Base-by-base conservation (phyloP, 2,888 invertebrate genomes). In the Plutella xylostella region DNA sequence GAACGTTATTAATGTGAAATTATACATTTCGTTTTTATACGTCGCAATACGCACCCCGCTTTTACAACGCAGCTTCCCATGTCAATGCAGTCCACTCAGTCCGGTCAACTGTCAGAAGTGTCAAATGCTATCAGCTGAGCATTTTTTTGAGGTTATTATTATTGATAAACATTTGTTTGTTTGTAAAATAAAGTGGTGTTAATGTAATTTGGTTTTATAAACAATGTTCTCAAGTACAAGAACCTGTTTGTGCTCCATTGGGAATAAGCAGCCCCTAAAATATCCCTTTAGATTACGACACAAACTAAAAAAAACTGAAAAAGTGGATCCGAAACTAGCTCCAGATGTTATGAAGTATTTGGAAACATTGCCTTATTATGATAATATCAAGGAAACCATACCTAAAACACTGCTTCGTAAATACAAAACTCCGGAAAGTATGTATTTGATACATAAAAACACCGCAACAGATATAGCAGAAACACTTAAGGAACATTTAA, bases 401-500 rank as follows among this genome's bases (percentile, higher is more conserved):
- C 83, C 83, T 3, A 73, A 65, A 45, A 43, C 52, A 39, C 61
- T 83, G 35, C 52, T 82, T 14, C 72, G 55, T 51, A 83, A 82
- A 51, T 80, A 73, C 53, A 76, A 71, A 52, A 58, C 68, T 3
- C 68, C 68, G 5, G 68, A 70, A 47, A 68, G 62, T 45, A 74
- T 85, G 68, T 85, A 85, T 55, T 50, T 86, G 28, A 67, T 86
- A 42, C 75, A 85, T 48, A 60, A 55, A 45, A 55, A 60, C 21
- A 72, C 71, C 14, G 86, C 86, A 1, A 67, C 70, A 48, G 49
- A 60, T 49, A 75, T 86, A 45, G 60, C 61, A 2, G 54, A 62
- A 19, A 56, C 73, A 21, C 63, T 87, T n/a, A 62, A 61, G 48
- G 53, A 56, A 11, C 58, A 73, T 48, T 53, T 86, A 18, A 54